Conservation (phyloP, 2,797 vertebrate species). For the Gouania willdenowi region DNA sequence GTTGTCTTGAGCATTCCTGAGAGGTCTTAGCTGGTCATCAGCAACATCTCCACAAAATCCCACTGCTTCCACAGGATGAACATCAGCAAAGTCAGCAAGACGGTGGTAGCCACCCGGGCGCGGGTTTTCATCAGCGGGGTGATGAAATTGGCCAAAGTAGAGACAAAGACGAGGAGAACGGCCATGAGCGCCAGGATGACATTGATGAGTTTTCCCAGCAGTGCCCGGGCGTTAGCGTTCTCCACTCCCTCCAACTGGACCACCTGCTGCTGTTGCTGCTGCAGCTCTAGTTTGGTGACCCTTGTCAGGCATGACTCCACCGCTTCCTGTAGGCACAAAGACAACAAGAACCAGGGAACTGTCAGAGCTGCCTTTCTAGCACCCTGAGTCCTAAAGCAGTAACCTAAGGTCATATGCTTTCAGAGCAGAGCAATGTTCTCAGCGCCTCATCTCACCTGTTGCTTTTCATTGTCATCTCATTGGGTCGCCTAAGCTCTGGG, state of each 20-base stretch:
- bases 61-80: conserved; percentile 96
- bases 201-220: conserved; percentile 98
- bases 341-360: too few species aligned
- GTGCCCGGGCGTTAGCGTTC: conserved; percentile 93
- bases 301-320: conserved; percentile 96
- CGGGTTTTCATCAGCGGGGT: conserved; percentile 97
- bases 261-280: conserved; percentile 98
- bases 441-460: too few species aligned
- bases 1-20: conserved; percentile 1
- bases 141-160: conserved; percentile 97
- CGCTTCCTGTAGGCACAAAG: conserved; percentile 81
- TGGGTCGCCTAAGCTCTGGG: too few species aligned
- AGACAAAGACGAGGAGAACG: conserved; percentile 96
- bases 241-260: conserved; percentile 97
- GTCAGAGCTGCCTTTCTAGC: too few species aligned
- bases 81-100: conserved; percentile 85
- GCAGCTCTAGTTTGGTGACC: conserved; percentile 94
- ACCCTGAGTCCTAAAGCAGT: too few species aligned
- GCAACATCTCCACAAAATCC: conserved; percentile 88
- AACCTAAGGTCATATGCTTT: too few species aligned
- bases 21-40: conserved; percentile 84
- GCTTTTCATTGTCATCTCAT: too few species aligned
- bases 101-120: conserved; percentile 83
- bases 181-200: conserved; percentile 97
- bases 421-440: too few species aligned